Conservation (phyloP, 2,888 invertebrate species). For the Dasypogon diadema region DNA sequence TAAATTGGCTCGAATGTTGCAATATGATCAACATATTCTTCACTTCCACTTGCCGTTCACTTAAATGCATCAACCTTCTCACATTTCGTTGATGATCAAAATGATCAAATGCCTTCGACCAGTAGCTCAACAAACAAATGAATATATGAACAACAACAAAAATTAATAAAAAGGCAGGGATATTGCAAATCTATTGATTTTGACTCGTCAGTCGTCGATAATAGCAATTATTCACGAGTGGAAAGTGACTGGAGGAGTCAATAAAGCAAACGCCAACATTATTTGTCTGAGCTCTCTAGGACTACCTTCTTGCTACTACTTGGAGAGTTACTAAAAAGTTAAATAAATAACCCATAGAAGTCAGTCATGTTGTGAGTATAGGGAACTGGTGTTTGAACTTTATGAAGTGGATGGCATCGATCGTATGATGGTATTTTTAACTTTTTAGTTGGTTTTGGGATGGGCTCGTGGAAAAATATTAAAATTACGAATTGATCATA, state of each 20-base stretch:
- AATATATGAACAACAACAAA: neutral
- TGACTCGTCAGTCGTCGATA: conserved; percentile 29
- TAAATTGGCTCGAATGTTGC: conserved; percentile 35
- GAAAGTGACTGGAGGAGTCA: conserved; percentile 43
- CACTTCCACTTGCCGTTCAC: conserved; percentile 22
- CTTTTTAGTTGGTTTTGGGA: conserved; percentile 12
- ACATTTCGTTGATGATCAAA: conserved; percentile 1
- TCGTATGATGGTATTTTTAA: conserved; percentile 29
- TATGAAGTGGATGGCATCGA: conserved; percentile 22
- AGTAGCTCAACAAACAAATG: conserved; percentile 10
- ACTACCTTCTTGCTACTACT: conserved; percentile 34
- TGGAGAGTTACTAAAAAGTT: conserved; percentile 22
- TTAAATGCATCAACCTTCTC: conserved; percentile 37
- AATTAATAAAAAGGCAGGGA: conserved; percentile 23
- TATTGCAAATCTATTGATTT: conserved; percentile 40
- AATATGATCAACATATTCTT: conserved; percentile 35
- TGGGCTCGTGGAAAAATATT: conserved; percentile 7
- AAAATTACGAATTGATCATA: conserved; percentile 34
- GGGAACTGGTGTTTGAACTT: neutral
- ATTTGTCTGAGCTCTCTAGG: conserved; percentile 25
- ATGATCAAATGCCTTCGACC: conserved; percentile 34
- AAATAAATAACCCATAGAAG: conserved; percentile 5
- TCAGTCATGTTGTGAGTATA: neutral
- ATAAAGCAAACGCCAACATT: conserved; percentile 38
- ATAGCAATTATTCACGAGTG: conserved; percentile 35